These are phyloP conservation scores for Astreopora myriophthalma DNA, from an alignment of 64 coral and sea anemone genomes.

Conservation along the genomic window DNA sequence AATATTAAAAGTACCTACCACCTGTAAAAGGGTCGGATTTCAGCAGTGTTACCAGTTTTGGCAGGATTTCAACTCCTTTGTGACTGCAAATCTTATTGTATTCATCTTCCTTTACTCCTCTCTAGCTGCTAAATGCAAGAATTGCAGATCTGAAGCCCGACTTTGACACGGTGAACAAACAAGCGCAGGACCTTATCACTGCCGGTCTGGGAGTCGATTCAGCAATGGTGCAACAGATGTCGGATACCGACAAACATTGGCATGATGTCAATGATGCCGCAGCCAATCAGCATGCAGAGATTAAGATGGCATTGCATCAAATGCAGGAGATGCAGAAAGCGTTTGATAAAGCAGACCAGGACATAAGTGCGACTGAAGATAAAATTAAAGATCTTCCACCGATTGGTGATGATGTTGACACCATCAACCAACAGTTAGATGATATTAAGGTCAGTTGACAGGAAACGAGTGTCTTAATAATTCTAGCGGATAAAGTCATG, in stretches of 20 bases:
- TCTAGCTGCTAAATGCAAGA: slow-evolving; percentile 61
- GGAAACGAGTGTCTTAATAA: not conserved
- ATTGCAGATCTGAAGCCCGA: slow-evolving; percentile 60
- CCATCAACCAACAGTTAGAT: slow-evolving; percentile 87
- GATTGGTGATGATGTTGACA: slow-evolving; percentile 84
- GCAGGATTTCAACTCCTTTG: no score
- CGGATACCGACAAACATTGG: slow-evolving; percentile 87
- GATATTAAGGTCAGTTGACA: slow-evolving; percentile 74
- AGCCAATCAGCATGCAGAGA: slow-evolving; percentile 82
- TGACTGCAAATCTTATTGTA: not conserved
- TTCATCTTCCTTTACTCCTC: not conserved
- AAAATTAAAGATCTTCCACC: slow-evolving; percentile 72
- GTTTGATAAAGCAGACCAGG: slow-evolving; percentile 73
- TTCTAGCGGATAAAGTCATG: no score
- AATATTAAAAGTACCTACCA: no score
- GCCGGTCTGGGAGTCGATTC: slow-evolving; percentile 88
- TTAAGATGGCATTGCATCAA: slow-evolving; percentile 75
- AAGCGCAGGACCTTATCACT: slow-evolving; percentile 80
- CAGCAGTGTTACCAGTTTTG: no score
- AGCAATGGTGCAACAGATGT: slow-evolving; percentile 91
- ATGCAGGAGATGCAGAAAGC: slow-evolving; percentile 81
- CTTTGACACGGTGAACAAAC: slow-evolving; percentile 73
- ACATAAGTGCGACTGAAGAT: slow-evolving; percentile 77
- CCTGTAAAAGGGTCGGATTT: no score
- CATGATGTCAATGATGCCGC: slow-evolving; percentile 76